Percentiles rank a stretch among this genome's conserved stretches.
Evolutionary conservation across 2,888 invertebrate genomes (phyloP).

Genomic region (Anagyrus pseudococci): DNA sequence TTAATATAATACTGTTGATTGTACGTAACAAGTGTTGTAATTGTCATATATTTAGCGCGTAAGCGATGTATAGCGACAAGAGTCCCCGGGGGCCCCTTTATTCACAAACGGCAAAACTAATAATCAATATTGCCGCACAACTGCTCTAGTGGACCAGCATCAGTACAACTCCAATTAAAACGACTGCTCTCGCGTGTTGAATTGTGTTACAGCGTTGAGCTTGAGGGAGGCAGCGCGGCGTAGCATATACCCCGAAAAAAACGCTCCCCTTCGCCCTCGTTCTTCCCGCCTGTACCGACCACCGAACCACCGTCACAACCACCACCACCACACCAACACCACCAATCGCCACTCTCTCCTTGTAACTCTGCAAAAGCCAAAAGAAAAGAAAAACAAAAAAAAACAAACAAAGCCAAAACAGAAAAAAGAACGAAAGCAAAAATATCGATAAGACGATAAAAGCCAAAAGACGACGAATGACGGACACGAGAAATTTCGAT

Average conservation of each 20-base stretch:
- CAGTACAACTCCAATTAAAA: slow-evolving; percentile 51
- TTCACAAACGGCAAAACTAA: too few species aligned
- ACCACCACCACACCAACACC: slow-evolving; percentile 37
- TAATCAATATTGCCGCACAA: too few species aligned
- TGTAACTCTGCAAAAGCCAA: slow-evolving; percentile 37
- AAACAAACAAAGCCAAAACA: too few species aligned
- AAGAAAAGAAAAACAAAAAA: slow-evolving; percentile 8
- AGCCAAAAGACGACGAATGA: slow-evolving; percentile 20
- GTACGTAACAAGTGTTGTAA: too few species aligned
- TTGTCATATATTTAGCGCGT: too few species aligned
- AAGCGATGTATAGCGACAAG: too few species aligned
- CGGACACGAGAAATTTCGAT: too few species aligned
- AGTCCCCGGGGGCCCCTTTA: too few species aligned
- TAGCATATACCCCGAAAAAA: slow-evolving; percentile 50
- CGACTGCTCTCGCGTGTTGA: slow-evolving; percentile 60
- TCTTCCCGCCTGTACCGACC: slow-evolving; percentile 33
- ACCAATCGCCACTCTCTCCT: slow-evolving; percentile 38
- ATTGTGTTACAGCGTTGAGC: slow-evolving; percentile 63
- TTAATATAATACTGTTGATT: too few species aligned
- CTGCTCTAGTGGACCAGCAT: not conserved
- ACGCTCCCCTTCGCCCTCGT: slow-evolving; percentile 47
- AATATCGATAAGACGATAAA: slow-evolving; percentile 32
- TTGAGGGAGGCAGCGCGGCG: slow-evolving; percentile 63
- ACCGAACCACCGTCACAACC: slow-evolving; percentile 29
- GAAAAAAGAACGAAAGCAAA: slow-evolving; percentile 9